Conservation (phyloP, 2,797 vertebrate species). For the Sebastes trivittatus region DNA sequence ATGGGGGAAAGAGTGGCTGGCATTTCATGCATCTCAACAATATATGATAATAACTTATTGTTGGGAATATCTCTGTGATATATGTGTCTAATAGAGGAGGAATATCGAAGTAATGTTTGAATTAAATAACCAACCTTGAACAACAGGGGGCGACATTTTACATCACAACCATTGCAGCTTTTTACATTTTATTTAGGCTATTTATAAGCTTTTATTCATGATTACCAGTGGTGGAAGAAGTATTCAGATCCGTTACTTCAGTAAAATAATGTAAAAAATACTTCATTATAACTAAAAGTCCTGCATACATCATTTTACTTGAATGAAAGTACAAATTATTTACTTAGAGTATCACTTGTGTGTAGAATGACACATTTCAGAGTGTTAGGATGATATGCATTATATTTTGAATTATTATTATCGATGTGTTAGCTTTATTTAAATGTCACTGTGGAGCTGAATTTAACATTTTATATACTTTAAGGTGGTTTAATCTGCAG, state of each 20-base stretch:
- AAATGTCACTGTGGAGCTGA: not conserved
- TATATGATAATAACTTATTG: not conserved
- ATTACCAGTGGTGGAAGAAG: not conserved
- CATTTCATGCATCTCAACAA: not conserved
- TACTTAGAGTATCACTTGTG: not conserved
- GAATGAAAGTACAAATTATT: not conserved
- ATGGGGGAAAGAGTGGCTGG: too few species aligned
- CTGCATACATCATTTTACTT: not conserved
- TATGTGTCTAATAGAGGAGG: not conserved
- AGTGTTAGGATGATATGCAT: not conserved
- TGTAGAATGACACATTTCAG: not conserved
- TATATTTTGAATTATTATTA: not conserved
- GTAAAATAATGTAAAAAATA: not conserved
- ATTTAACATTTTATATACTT: not conserved
- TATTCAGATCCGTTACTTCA: not conserved
- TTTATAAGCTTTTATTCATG: not conserved
- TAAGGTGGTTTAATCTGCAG: not conserved
- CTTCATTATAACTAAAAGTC: not conserved
- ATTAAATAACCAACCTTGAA: not conserved
- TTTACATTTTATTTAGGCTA: not conserved
- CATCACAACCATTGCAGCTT: not conserved
- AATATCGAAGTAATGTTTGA: not conserved
- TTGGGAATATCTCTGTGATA: not conserved
- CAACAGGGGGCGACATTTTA: constrained; percentile 40
- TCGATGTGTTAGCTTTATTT: not conserved